Evolutionary conservation across 1,140 invertebrate species (phyloP).

Genomic region (Drosophila kohkoa): DNA sequence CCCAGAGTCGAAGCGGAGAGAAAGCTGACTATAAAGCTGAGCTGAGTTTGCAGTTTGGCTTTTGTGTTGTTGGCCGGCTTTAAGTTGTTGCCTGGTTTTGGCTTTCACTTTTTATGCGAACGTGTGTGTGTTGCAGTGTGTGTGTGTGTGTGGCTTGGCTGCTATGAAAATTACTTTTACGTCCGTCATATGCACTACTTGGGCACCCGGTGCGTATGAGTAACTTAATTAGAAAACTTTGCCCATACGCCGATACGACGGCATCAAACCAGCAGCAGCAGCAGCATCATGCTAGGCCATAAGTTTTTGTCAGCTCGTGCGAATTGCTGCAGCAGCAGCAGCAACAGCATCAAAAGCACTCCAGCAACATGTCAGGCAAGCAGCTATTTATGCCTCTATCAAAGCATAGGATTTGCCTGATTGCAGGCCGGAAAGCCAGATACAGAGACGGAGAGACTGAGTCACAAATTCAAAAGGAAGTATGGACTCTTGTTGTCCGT

Average conservation of each 20-base stretch:
- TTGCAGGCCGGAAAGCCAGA: conserved; percentile 21
- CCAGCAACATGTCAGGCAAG: conserved; percentile 26
- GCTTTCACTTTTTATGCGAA: conserved; percentile 41
- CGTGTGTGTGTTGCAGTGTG: background rate
- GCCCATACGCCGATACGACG: conserved; percentile 52
- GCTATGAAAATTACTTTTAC: conserved; percentile 79
- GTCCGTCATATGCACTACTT: conserved; percentile 76
- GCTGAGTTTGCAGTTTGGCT: conserved; percentile 67
- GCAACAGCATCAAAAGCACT: conserved; percentile 1
- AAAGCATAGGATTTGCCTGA: conserved; percentile 42
- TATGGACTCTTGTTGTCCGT: conserved; percentile 25
- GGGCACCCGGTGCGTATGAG: conserved; percentile 77
- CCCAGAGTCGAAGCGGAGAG: background rate
- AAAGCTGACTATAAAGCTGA: conserved; percentile 26
- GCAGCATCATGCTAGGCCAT: conserved; percentile 24
- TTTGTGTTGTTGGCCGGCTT: conserved; percentile 59
- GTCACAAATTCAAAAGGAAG: no score
- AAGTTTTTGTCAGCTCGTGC: conserved; percentile 58
- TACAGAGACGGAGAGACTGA: background rate
- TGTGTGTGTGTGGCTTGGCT: background rate
- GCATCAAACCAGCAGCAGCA: conserved; percentile 18
- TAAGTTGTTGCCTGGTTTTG: conserved; percentile 55
- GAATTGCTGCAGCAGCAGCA: conserved; percentile 31
- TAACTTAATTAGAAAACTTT: conserved; percentile 84
- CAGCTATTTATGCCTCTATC: conserved; percentile 64